Base-by-base conservation (phyloP, 2,113 vertebrate species). In the Tylochromis polylepis region DNA sequence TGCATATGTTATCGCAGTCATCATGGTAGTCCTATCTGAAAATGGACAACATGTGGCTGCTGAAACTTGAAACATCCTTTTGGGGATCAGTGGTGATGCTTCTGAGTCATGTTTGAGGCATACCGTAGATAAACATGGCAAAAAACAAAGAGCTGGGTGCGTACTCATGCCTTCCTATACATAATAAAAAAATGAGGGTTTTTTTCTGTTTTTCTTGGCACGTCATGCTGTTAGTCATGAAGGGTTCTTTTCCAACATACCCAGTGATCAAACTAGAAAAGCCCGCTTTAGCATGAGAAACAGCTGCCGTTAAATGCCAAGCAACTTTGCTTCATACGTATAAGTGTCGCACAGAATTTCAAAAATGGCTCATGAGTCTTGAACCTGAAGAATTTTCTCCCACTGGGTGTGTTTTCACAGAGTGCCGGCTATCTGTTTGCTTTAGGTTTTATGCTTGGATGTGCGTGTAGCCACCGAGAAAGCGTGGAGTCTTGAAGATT, bases 391-490 rank as follows among this genome's bases (percentile, higher is more conserved):
- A 59, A 51, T 82, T 77, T 82, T 79, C 72, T 83, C 49, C 46
- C 10, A 59, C 57, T 59, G 56, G 46, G 49, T 31, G 77, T 46
- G 53, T 80, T 86, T 88, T 85, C 77, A 90, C 81, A 65, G 81
- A 20, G 38, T 6, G 7, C 46, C 53, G 31, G 56, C 31, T 85
- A 85, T 86, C 84, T 90, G 85, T 78, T 87, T 85, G 72, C 56
- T 34, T 86, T 85, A 57, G 72, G 86, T 92, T 89, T 91, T 62
- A 89, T 67, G 88, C 91, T 91, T 20, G 80, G 65, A 79, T 62
- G 65, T 89, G 87, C 60, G n/a, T 88, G 84, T 58, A 88, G 83
- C 86, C 82, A 83, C 85, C 5, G n/a, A 82, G 79, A 87, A 75
- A 78, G 27, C 36, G 55, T 24, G 5, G 31, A 55, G n/a, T 70